Base-by-base conservation (phyloP, 2,113 vertebrate species). In the Boleophthalmus pectinirostris region DNA sequence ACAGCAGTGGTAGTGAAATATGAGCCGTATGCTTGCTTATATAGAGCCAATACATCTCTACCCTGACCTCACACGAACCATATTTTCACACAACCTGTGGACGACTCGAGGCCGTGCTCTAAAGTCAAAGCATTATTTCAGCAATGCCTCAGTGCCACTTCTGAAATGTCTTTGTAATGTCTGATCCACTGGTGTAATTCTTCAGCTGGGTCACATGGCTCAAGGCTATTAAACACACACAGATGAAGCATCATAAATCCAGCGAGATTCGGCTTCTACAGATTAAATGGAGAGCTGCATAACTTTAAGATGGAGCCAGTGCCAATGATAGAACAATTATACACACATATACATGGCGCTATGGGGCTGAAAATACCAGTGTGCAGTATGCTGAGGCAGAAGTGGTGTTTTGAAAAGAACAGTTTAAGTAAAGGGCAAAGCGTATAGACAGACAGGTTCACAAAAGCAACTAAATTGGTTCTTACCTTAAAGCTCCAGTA, bases 401-500 rank as follows among this genome's bases (percentile, higher is more conserved):
- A 46, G 61, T 33, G 58, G 9, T 54, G 51, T 21, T 58, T 58
- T 60, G 57, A 18, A 60, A 16, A 29, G 57, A 16, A 8, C 4
- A 61, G 15, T 61, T 58, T 58, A n/a, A 69, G 16, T 45, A 60
- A 11, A 43, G 47, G 67, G 29, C 35, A 77, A 38, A 53, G 43
- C 2, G 6, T 20, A 64, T 38, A 47, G 18, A 79, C 14, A 33
- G 13, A 81, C 60, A 70, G 45, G 21, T 14, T 69, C 24, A 73
- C 66, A 70, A n/a, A 70, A 14, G 68, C 51, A 79, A n/a, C 91
- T 81, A 83, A 60, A 77, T 81, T 80, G 83, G 93, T 94, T 97
- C 97, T 98, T 92, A 98, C 97, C 97, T 98, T 98, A 95, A 98
- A 98, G 93, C 97, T 98, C 97, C 96, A 98, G 95, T 98, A 98